These are phyloP conservation scores for Numida meleagris DNA, from an alignment of 2,113 vertebrate species.

Conservation along the genomic window DNA sequence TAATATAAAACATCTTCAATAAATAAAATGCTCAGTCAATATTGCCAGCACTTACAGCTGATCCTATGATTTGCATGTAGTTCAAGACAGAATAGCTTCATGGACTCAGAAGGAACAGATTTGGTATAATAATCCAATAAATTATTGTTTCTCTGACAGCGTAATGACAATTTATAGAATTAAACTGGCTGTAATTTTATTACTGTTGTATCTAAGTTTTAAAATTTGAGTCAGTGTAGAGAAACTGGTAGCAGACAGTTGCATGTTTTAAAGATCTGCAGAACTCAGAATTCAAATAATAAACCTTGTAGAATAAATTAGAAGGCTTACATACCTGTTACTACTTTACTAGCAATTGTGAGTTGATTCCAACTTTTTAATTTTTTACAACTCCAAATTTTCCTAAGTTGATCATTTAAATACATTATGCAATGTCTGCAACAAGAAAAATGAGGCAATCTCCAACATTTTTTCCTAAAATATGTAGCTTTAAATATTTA, in stretches of 20 bases:
- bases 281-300: not conserved
- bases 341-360: not conserved
- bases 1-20: not conserved
- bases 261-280: not conserved
- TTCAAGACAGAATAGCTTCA: not conserved
- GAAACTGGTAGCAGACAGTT: not conserved
- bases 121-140: not conserved
- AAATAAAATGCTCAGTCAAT: not conserved
- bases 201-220: not conserved
- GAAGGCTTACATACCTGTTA: not conserved
- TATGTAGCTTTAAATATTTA: not conserved
- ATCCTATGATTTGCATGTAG: not conserved
- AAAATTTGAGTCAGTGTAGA: not conserved
- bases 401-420: not conserved
- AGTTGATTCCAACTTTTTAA: not conserved
- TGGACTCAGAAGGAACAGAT: not conserved
- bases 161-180: not conserved
- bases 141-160: not conserved
- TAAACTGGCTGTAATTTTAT: not conserved
- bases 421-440: not conserved
- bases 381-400: not conserved
- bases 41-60: not conserved
- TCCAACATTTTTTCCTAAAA: not conserved
- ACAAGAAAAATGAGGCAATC: not conserved
- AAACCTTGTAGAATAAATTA: not conserved